A percentile compares a stretch with the other conserved stretches of the same genome.
Evolutionary conservation across 2,113 vertebrate genomes (phyloP).

Genomic region (Cervus canadensis): DNA sequence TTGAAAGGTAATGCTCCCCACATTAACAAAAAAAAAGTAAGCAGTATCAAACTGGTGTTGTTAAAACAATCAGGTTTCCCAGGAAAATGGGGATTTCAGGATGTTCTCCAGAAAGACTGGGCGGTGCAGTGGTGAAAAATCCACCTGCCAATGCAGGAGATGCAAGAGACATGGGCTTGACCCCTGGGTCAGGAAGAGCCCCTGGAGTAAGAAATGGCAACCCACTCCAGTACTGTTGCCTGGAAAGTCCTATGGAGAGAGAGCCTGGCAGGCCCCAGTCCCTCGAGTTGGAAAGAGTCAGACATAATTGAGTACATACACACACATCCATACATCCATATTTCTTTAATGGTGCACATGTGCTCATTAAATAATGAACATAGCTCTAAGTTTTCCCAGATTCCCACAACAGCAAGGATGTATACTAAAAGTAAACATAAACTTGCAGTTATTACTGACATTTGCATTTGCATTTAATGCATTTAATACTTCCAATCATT

Average conservation of each 20-base stretch:
- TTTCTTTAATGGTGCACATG: neutral
- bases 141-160: neutral
- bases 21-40: no score
- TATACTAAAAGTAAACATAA: neutral
- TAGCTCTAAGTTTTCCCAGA: neutral
- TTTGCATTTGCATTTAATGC: neutral
- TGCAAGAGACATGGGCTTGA: neutral
- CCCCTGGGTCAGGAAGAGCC: neutral
- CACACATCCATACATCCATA: neutral
- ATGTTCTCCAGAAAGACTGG: neutral
- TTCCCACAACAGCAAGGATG: neutral
- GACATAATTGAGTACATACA: neutral
- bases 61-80: neutral
- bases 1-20: neutral
- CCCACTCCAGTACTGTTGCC: neutral
- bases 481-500: neutral
- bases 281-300: neutral
- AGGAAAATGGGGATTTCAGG: neutral
- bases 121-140: neutral
- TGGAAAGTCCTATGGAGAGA: neutral
- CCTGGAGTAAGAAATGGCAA: neutral
- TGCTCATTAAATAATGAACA: neutral
- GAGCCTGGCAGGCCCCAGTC: neutral
- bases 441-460: neutral
- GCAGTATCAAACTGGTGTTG: no score